Percentiles rank a stretch among this genome's conserved stretches.
Conservation (phyloP, 1,140 invertebrate species). For the Lanistes nyassanus region DNA sequence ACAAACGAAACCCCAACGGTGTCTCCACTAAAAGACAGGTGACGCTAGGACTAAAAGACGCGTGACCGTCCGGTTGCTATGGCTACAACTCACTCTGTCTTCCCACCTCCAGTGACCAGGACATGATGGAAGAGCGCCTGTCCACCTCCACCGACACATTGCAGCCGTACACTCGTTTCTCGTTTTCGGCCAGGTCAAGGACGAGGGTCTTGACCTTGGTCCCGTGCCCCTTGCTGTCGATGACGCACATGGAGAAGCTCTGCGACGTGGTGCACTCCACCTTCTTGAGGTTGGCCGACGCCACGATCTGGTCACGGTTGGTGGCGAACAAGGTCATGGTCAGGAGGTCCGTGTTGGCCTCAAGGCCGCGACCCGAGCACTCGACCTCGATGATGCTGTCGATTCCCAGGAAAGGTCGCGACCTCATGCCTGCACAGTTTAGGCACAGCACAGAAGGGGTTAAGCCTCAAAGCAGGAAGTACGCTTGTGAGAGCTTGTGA, state of each 20-base stretch:
- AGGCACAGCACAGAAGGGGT: not conserved
- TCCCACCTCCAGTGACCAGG: not conserved
- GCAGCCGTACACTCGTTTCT: conserved; percentile 10
- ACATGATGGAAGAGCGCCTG: not conserved
- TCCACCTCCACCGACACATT: not conserved
- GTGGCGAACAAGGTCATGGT: conserved; percentile 7
- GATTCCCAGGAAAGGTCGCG: conserved; percentile 13
- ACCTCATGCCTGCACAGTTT: conserved; percentile 4
- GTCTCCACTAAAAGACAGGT: too few species aligned
- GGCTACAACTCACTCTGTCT: conserved; percentile 7
- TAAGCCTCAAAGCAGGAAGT: not conserved
- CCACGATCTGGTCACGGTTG: not conserved
- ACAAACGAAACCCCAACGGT: too few species aligned
- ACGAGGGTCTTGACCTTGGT: conserved; percentile 16
- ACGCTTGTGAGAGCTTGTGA: not conserved
- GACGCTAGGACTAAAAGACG: not conserved
- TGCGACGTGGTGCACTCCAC: conserved; percentile 18
- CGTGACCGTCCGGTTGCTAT: not conserved
- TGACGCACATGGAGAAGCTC: conserved; percentile 21
- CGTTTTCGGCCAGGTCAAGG: not conserved
- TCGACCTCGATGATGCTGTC: conserved; percentile 22
- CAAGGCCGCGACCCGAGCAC: conserved; percentile 5
- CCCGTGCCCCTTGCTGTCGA: conserved; percentile 11
- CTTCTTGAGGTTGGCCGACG: conserved; percentile 23
- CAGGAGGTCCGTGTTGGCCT: not conserved